Evolutionary conservation across 1,140 invertebrate genomes (phyloP).

Genomic region (Pogonus chalceus): DNA sequence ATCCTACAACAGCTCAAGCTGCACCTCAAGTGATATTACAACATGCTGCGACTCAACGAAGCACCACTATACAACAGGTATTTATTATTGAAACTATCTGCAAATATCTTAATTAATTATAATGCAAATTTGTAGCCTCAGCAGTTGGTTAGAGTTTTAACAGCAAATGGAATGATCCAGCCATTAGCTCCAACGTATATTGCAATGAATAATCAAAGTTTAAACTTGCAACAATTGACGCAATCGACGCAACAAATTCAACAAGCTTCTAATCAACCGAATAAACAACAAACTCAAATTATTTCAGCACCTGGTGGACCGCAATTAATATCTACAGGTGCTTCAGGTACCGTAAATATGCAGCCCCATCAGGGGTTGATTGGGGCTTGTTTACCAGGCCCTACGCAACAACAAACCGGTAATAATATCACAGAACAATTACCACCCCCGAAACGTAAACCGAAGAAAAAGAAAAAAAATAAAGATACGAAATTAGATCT

Average conservation of each 20-base stretch:
- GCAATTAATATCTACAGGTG: neutral
- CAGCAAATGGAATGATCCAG: conserved; percentile 39
- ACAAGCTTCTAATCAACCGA: conserved; percentile 7
- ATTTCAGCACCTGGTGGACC: neutral
- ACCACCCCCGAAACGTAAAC: conserved; percentile 29
- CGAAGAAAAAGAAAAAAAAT: conserved; percentile 29
- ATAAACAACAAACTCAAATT: neutral
- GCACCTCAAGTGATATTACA: conserved; percentile 19
- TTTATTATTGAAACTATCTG: conserved; percentile 7
- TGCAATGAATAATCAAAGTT: conserved; percentile 22
- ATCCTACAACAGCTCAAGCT: conserved; percentile 24
- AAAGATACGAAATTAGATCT: conserved; percentile 38
- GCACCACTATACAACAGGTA: conserved; percentile 5
- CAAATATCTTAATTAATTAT: conserved; percentile 21
- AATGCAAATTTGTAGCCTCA: conserved; percentile 35
- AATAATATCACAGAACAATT: conserved; percentile 22
- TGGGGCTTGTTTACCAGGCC: neutral
- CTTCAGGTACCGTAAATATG: neutral
- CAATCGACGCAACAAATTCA: conserved; percentile 5
- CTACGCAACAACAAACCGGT: neutral
- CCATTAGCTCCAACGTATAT: conserved; percentile 28
- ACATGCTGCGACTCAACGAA: neutral
- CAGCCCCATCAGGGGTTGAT: neutral
- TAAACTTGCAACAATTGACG: conserved; percentile 19
- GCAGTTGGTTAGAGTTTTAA: conserved; percentile 40